Evolutionary conservation across 2,888 invertebrate genomes (phyloP).

Genomic region (Tridacna crocea): DNA sequence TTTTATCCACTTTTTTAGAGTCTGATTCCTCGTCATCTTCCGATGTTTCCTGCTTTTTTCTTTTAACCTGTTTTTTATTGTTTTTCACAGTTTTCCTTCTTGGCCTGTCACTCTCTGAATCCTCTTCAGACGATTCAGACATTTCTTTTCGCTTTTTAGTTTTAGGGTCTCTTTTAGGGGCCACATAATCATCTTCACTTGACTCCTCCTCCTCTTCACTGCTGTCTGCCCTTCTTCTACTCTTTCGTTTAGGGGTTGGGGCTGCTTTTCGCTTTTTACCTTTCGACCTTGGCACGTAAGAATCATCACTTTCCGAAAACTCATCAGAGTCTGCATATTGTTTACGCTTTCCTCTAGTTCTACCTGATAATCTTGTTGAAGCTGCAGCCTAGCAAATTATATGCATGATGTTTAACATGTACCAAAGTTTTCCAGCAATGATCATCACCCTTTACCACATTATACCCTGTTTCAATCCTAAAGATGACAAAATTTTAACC

Average conservation of each 20-base stretch:
- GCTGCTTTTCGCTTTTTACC: constrained; percentile 28
- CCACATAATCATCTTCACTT: constrained; percentile 64
- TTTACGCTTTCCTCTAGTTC: constrained; percentile 49
- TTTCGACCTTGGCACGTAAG: constrained; percentile 44
- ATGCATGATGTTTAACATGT: no score
- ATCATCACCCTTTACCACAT: no score
- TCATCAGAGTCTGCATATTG: constrained; percentile 61
- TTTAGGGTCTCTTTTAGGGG: constrained; percentile 57
- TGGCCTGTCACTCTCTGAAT: constrained; percentile 55
- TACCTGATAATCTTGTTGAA: neutral
- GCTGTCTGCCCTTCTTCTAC: constrained; percentile 6
- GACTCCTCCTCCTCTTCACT: constrained; percentile 45
- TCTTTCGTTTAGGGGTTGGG: constrained; percentile 33
- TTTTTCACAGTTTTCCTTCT: constrained; percentile 34
- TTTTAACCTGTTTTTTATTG: constrained; percentile 45
- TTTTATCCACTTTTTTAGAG: constrained; percentile 51
- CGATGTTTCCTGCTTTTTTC: constrained; percentile 38
- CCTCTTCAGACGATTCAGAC: constrained; percentile 53
- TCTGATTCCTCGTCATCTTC: constrained; percentile 71
- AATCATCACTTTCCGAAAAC: constrained; percentile 47
- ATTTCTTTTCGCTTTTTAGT: constrained; percentile 55
- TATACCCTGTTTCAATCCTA: neutral
- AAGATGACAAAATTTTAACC: no score
- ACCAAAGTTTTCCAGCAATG: no score
- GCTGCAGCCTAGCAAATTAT: neutral